Evolutionary conservation across 53 echinoderm and acorn worm species (phyloP).

Genomic region (Mesocentrotus franciscanus): DNA sequence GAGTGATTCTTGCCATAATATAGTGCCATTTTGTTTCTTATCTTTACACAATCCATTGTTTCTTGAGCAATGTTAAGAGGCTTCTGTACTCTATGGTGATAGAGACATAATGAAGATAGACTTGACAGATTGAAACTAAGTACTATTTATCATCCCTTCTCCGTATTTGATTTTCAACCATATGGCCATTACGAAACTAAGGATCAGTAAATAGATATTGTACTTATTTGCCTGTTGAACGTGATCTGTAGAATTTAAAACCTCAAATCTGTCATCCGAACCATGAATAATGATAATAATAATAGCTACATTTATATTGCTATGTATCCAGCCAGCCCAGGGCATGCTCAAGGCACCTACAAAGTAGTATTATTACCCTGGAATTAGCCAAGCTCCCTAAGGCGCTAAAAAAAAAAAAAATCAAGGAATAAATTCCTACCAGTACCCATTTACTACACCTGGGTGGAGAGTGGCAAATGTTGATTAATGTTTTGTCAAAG

Average conservation of each 20-base stretch:
- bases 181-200: slow-evolving; percentile 2
- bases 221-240: not conserved
- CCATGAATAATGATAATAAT: not conserved
- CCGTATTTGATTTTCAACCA: not conserved
- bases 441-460: no score
- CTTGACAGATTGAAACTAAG: slow-evolving; percentile 35
- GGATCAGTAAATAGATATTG: not conserved
- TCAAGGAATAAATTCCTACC: no score
- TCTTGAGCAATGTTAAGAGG: not conserved
- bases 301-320: no score
- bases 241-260: not conserved
- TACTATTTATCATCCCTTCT: not conserved
- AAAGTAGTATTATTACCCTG: no score
- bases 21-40: not conserved
- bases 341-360: no score
- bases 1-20: not conserved
- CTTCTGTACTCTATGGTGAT: not conserved
- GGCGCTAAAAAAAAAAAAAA: no score
- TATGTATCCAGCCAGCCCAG: no score
- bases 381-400: no score
- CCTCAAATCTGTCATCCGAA: not conserved
- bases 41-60: not conserved
- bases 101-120: not conserved
- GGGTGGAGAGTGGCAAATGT: no score
- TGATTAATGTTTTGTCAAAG: no score